A percentile compares a stretch with the other conserved stretches of the same genome.
Evolutionary conservation across 2,888 invertebrate genomes (phyloP).

Genomic region (Ophion ventricosus): DNA sequence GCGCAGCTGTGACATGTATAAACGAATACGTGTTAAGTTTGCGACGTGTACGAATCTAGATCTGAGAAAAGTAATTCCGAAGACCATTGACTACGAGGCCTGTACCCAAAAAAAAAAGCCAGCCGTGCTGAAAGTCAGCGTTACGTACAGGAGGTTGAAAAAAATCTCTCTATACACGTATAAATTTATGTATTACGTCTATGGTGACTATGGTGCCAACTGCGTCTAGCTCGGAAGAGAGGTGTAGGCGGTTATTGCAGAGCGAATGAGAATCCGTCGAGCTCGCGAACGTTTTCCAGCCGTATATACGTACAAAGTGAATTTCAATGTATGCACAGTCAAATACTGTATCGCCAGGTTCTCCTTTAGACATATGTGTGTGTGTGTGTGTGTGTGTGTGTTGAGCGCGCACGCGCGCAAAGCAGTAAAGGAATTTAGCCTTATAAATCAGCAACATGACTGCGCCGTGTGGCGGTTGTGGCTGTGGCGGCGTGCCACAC

Average conservation of each 20-base stretch:
- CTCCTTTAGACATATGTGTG: conserved; percentile 14
- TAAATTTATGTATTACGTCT: background rate
- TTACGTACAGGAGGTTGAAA: background rate
- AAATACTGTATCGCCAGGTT: conserved; percentile 39
- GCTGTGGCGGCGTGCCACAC: conserved; percentile 79
- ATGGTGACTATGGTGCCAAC: conserved; percentile 11
- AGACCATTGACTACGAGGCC: background rate
- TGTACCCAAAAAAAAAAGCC: background rate
- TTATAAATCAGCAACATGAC: conserved; percentile 83
- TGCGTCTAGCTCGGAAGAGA: conserved; percentile 25
- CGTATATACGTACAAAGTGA: conserved; percentile 27
- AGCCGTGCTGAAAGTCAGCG: background rate
- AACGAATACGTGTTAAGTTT: no score
- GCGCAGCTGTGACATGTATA: conserved; percentile 21
- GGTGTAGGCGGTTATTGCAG: conserved; percentile 57
- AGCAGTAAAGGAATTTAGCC: conserved; percentile 81
- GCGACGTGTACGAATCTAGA: background rate
- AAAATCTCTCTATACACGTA: no score
- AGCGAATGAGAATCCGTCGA: conserved; percentile 48
- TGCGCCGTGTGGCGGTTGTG: conserved; percentile 71
- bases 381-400: conserved; percentile 7
- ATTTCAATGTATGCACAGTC: conserved; percentile 24
- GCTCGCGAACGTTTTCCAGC: conserved; percentile 43
- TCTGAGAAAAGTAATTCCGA: background rate
- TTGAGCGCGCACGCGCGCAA: conserved; percentile 53